phyloP scores from a whole-genome alignment of 1,140 invertebrate genomes.

The Plectrocnemia conspersa region DNA sequence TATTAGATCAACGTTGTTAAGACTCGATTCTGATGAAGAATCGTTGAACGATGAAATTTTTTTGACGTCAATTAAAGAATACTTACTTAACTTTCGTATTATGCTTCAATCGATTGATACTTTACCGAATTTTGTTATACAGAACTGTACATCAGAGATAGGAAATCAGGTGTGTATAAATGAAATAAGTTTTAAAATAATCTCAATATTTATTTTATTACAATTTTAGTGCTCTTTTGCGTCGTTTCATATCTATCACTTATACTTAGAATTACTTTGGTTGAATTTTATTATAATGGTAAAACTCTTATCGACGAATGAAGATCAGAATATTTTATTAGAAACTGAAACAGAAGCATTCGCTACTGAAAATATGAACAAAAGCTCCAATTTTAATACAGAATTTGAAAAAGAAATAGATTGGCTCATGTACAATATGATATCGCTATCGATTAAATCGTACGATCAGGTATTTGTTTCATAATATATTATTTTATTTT shows the following conservation, averaged over 20 bases:
- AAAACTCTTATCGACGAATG: slow-evolving; percentile 15
- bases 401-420: slow-evolving; percentile 30
- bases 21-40: slow-evolving; percentile 20
- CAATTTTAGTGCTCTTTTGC: slow-evolving; percentile 31
- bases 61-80: slow-evolving; percentile 15
- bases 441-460: slow-evolving; percentile 25
- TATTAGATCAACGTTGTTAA: slow-evolving; percentile 22
- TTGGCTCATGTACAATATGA: slow-evolving; percentile 32
- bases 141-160: slow-evolving; percentile 25
- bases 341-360: slow-evolving; percentile 23
- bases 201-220: background rate
- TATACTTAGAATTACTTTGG: slow-evolving; percentile 30
- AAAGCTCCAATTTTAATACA: slow-evolving; percentile 15
- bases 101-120: slow-evolving; percentile 24
- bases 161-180: slow-evolving; percentile 30
- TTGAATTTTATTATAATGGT: slow-evolving; percentile 19
- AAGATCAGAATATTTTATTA: slow-evolving; percentile 13
- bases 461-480: slow-evolving; percentile 29
- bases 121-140: slow-evolving; percentile 31
- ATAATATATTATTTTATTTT: slow-evolving; percentile 13
- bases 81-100: slow-evolving; percentile 20
- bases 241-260: slow-evolving; percentile 31
- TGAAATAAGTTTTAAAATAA: background rate
- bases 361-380: background rate
- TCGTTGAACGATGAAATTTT: slow-evolving; percentile 1